Conservation (phyloP, 2,113 vertebrate genomes). For the Sander vitreus region DNA sequence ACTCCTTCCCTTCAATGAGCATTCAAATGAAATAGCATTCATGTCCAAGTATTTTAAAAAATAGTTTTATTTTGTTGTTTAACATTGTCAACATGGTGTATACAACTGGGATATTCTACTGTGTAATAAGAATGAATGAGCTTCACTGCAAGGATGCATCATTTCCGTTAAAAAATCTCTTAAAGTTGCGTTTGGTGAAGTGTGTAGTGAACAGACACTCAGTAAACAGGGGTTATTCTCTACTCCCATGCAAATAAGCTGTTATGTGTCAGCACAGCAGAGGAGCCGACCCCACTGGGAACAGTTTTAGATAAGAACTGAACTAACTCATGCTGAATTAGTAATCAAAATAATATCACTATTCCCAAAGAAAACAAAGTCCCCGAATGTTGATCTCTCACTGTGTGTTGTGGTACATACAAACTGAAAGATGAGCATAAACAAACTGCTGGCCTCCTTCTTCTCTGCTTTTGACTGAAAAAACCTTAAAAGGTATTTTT, state of each 20-base stretch:
- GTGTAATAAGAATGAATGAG: background rate
- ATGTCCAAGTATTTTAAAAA: background rate
- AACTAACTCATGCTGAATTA: constrained; percentile 9
- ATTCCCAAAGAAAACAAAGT: constrained; percentile 23
- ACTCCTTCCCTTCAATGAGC: background rate
- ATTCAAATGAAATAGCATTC: background rate
- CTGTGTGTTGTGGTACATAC: background rate
- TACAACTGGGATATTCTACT: background rate
- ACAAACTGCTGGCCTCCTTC: background rate
- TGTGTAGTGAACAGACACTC: constrained; percentile 8
- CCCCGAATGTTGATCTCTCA: background rate
- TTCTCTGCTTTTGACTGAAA: background rate
- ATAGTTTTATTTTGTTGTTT: background rate
- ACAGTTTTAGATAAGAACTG: background rate
- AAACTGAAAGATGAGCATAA: background rate
- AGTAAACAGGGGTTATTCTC: constrained; percentile 2
- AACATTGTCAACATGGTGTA: background rate
- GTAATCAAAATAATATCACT: constrained; percentile 23
- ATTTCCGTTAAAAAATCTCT: background rate
- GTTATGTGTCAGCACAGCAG: constrained; percentile 14
- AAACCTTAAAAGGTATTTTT: background rate
- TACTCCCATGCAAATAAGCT: constrained; percentile 25
- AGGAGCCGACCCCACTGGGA: background rate
- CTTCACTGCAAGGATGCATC: background rate
- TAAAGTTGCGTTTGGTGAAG: constrained; percentile 1